Percentiles rank a stretch among this genome's conserved stretches.
Conservation (phyloP, 2,797 vertebrate genomes). For the Synaphobranchus kaupii region DNA sequence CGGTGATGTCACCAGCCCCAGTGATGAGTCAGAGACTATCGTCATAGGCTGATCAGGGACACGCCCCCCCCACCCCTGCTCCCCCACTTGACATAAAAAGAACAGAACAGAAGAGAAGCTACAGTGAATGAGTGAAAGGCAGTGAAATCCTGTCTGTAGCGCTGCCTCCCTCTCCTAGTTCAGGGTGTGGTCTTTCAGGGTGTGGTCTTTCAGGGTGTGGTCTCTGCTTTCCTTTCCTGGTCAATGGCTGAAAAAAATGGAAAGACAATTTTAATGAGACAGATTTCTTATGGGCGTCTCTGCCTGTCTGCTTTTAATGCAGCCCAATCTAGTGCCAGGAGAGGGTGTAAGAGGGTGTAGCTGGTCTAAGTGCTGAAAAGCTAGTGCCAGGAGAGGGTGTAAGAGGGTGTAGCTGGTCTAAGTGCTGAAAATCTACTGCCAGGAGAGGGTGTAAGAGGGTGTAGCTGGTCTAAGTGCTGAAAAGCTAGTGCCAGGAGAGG, state of each 20-base stretch:
- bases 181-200: slow-evolving; percentile 78
- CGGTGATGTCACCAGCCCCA: background rate
- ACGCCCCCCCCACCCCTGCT: background rate
- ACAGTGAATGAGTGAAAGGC: slow-evolving; percentile 58
- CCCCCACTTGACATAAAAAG: slow-evolving; percentile 16
- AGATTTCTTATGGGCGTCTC: background rate
- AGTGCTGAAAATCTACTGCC: no score
- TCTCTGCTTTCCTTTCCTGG: slow-evolving; percentile 80
- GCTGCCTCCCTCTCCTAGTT: slow-evolving; percentile 61
- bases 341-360: no score
- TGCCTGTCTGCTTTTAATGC: no score
- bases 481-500: no score
- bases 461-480: no score
- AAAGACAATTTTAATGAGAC: background rate
- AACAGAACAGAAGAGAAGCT: slow-evolving; percentile 60
- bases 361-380: no score
- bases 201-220: slow-evolving; percentile 76
- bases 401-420: no score
- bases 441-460: no score
- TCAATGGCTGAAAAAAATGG: slow-evolving; percentile 71
- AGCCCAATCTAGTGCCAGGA: no score
- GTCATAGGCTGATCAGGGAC: background rate
- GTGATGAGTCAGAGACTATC: background rate
- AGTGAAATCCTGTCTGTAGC: slow-evolving; percentile 67
- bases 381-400: no score